These are phyloP conservation scores for Montipora cactus DNA, from an alignment of 64 coral and sea anemone genomes.

Conservation along the genomic window DNA sequence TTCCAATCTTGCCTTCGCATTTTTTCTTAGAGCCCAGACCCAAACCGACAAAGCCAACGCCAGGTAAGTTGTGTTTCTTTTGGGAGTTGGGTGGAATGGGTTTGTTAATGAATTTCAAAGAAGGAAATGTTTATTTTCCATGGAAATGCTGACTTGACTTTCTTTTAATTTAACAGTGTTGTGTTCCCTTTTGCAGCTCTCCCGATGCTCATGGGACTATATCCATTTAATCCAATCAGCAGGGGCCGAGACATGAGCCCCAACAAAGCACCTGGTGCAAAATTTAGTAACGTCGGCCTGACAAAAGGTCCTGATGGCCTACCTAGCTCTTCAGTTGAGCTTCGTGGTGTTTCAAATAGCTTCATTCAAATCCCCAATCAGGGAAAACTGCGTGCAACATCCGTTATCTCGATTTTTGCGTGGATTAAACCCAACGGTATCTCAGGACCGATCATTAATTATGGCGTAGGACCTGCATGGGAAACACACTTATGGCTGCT, in stretches of 20 bases:
- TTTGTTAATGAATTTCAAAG: not conserved
- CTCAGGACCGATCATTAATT: constrained; percentile 44
- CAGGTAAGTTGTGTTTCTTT: not conserved
- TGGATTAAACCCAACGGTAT: constrained; percentile 46
- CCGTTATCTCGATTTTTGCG: constrained; percentile 75
- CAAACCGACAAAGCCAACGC: constrained; percentile 3
- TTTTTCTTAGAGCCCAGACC: not conserved
- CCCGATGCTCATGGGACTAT: constrained; percentile 39
- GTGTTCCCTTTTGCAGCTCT: constrained; percentile 26
- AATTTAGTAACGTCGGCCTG: constrained; percentile 3
- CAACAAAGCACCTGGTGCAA: constrained; percentile 46
- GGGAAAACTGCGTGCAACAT: constrained; percentile 71
- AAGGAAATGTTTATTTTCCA: not conserved
- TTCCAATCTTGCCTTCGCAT: not conserved
- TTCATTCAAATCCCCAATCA: constrained; percentile 80
- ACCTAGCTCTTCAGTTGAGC: constrained; percentile 11
- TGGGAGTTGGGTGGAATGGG: no score
- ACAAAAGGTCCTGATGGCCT: constrained; percentile 49
- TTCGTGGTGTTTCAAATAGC: constrained; percentile 79
- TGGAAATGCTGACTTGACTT: not conserved
- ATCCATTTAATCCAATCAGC: constrained; percentile 51
- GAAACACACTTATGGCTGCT: constrained; percentile 55
- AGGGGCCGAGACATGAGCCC: constrained; percentile 57
- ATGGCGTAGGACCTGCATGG: constrained; percentile 21
- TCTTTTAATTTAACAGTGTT: not conserved